Evolutionary conservation across 1,140 invertebrate genomes (phyloP).

Genomic region (Drosophila subpulchrella): DNA sequence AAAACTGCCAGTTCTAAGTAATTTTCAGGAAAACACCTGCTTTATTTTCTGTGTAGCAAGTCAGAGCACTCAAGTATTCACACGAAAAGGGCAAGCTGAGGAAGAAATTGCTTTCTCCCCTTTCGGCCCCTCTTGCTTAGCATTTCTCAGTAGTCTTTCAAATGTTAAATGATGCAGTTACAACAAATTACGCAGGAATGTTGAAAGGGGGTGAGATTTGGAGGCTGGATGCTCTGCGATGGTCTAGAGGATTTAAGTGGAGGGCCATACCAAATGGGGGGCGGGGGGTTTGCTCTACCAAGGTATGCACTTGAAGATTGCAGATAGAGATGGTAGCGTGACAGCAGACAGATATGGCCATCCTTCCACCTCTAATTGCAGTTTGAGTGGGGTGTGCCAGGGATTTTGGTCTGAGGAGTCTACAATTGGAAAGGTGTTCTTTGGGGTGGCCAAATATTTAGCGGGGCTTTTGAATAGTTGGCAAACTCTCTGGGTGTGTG

Average conservation of each 20-base stretch:
- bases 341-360: slow-evolving; percentile 42
- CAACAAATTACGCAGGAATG: slow-evolving; percentile 72
- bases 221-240: not conserved
- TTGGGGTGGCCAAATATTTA: slow-evolving; percentile 51
- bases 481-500: slow-evolving; percentile 7
- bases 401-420: slow-evolving; percentile 17
- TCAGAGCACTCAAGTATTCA: slow-evolving; percentile 36
- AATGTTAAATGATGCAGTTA: slow-evolving; percentile 79
- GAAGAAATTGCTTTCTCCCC: slow-evolving; percentile 24
- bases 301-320: slow-evolving; percentile 54
- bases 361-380: slow-evolving; percentile 39
- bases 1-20: too few relatives aligned
- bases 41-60: slow-evolving; percentile 6
- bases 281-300: not conserved
- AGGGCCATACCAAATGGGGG: too few relatives aligned
- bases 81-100: slow-evolving; percentile 40
- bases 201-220: slow-evolving; percentile 8
- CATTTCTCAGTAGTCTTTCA: slow-evolving; percentile 67
- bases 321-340: slow-evolving; percentile 41
- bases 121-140: slow-evolving; percentile 15
- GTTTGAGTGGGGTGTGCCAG: slow-evolving; percentile 15
- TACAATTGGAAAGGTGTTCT: slow-evolving; percentile 7
- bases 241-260: slow-evolving; percentile 10
- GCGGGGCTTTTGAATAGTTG: slow-evolving; percentile 67
- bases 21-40: too few relatives aligned